These are phyloP conservation scores for Gorsachius magnificus DNA, from an alignment of 2,797 vertebrate genomes.

Conservation along the genomic window DNA sequence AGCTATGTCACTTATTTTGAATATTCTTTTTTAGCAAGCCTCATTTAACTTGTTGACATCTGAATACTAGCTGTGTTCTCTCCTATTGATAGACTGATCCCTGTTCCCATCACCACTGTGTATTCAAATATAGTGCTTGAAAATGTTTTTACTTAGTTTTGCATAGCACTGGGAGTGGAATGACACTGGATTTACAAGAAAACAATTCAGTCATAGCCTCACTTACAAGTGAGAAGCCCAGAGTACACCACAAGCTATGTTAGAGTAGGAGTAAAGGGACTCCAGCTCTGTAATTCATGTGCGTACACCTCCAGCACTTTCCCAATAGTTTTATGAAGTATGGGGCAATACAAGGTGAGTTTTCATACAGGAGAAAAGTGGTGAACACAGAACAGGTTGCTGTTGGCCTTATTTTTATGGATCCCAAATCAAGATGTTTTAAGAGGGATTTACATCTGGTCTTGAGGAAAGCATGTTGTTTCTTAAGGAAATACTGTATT, in stretches of 20 bases:
- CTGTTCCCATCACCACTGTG: background rate
- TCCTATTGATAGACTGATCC: background rate
- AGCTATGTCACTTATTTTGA: background rate
- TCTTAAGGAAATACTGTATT: background rate
- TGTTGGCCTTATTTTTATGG: background rate
- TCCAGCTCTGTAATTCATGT: background rate
- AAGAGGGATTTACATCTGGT: background rate
- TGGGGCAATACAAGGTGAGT: background rate
- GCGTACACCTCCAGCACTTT: accelerated
- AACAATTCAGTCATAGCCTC: background rate
- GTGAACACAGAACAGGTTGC: background rate
- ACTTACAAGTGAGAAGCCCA: background rate
- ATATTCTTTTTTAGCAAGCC: background rate
- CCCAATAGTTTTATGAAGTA: background rate
- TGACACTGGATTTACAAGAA: background rate
- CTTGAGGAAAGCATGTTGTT: background rate
- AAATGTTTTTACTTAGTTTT: background rate
- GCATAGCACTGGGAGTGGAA: background rate
- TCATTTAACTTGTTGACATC: background rate
- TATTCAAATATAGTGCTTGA: background rate
- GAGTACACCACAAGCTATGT: background rate
- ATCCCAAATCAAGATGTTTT: background rate
- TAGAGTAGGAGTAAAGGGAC: background rate
- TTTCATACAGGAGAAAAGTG: background rate
- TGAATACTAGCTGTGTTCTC: background rate